These are phyloP conservation scores for Hippopotamus amphibius DNA, from an alignment of 2,113 vertebrate species.

Conservation along the genomic window DNA sequence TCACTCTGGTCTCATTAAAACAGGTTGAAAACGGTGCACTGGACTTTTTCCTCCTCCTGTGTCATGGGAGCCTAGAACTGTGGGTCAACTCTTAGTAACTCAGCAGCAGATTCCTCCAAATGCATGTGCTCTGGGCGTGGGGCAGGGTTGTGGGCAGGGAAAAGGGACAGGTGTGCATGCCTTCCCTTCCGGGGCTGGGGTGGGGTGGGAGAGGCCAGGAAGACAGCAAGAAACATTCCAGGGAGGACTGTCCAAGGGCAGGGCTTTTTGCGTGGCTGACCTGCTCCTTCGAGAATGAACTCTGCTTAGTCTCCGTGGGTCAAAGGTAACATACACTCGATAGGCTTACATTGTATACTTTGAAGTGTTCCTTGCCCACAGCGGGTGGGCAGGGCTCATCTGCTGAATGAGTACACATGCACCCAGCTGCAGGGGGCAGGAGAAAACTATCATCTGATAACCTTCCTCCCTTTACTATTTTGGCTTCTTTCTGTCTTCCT, in stretches of 20 bases:
- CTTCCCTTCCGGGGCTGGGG: background rate
- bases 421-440: background rate
- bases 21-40: background rate
- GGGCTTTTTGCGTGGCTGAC: background rate
- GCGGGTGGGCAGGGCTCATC: background rate
- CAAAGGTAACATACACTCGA: background rate
- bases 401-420: background rate
- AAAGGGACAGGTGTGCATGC: too few species aligned
- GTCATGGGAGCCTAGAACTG: background rate
- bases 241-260: background rate
- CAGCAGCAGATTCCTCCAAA: background rate
- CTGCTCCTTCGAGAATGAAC: background rate
- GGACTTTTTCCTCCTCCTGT: background rate
- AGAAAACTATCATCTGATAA: background rate
- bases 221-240: background rate
- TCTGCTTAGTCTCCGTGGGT: background rate
- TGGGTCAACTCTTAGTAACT: background rate
- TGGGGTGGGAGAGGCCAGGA: background rate
- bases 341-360: background rate
- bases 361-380: background rate
- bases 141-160: background rate
- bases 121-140: background rate
- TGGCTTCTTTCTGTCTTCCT: background rate
- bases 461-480: background rate
- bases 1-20: conserved; percentile 20